Evolutionary conservation across 92 coral and sea anemone species (phyloP).

Genomic region (Zoanthus gigantus): DNA sequence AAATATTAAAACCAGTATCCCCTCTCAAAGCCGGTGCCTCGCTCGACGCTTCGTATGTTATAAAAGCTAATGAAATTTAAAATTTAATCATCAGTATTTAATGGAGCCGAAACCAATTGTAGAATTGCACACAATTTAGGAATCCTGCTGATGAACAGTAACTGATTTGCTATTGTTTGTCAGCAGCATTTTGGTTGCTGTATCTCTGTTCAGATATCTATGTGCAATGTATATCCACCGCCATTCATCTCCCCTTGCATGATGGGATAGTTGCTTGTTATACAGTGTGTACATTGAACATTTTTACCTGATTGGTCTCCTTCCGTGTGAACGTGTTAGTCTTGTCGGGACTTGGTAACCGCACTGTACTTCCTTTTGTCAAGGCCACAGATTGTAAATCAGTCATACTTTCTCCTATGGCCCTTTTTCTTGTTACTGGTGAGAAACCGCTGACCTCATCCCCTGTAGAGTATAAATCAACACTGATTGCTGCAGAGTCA

Average conservation of each 20-base stretch:
- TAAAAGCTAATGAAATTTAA: no score
- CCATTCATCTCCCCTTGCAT: background rate
- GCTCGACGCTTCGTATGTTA: no score
- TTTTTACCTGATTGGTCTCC: background rate
- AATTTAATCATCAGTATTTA: no score
- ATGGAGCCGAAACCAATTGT: no score
- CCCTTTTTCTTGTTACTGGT: background rate
- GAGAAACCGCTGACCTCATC: slow-evolving; percentile 2
- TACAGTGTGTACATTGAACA: background rate
- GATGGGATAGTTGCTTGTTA: background rate
- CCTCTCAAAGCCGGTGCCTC: no score
- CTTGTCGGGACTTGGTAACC: background rate
- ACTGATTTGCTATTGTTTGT: no score
- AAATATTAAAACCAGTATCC: no score
- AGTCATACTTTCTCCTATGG: background rate
- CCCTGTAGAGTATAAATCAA: background rate
- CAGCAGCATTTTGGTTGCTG: background rate
- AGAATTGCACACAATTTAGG: no score
- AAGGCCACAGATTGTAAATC: background rate
- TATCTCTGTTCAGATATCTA: background rate
- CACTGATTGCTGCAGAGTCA: background rate
- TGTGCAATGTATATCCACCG: background rate
- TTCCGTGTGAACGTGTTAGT: background rate
- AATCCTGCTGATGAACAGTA: no score
- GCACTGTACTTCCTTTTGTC: background rate